phyloP scores from a whole-genome alignment of 2,797 vertebrate species.

The Pygocentrus nattereri region DNA sequence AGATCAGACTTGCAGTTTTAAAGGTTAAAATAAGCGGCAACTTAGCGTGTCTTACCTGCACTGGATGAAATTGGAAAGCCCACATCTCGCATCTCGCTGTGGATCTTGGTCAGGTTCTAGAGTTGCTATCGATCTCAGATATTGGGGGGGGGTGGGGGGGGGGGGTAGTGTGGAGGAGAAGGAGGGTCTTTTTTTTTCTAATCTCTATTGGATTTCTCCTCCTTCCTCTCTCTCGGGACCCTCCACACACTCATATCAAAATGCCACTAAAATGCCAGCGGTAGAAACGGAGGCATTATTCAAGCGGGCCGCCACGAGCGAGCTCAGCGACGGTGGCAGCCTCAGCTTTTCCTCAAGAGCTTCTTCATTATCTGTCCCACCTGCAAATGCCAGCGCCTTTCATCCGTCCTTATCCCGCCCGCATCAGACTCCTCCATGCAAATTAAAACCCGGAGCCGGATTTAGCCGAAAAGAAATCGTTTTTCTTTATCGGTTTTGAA shows the following conservation, averaged over 20 bases:
- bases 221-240: conserved; percentile 66
- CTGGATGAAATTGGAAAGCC: no score
- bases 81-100: no score
- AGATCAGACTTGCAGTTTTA: no score
- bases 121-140: conserved; percentile 65
- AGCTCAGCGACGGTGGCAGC: conserved; percentile 60
- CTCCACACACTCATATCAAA: conserved; percentile 74
- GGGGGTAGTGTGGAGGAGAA: conserved; percentile 56
- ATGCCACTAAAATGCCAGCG: conserved; percentile 84
- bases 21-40: no score
- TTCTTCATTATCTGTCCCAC: conserved; percentile 77
- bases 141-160: conserved; percentile 61
- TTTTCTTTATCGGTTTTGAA: conserved; percentile 37
- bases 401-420: conserved; percentile 51
- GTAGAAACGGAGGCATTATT: conserved; percentile 74
- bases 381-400: conserved; percentile 66
- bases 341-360: conserved; percentile 63
- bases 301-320: conserved; percentile 66
- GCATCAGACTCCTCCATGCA: conserved; percentile 51
- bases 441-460: conserved; percentile 34
- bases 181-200: conserved; percentile 53
- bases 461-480: not conserved
- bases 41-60: no score
- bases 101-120: conserved; percentile 54
- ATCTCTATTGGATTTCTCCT: conserved; percentile 69